Conservation (phyloP, 35 echinoderm and acorn worm genomes). For the Heliocidaris tuberculata region DNA sequence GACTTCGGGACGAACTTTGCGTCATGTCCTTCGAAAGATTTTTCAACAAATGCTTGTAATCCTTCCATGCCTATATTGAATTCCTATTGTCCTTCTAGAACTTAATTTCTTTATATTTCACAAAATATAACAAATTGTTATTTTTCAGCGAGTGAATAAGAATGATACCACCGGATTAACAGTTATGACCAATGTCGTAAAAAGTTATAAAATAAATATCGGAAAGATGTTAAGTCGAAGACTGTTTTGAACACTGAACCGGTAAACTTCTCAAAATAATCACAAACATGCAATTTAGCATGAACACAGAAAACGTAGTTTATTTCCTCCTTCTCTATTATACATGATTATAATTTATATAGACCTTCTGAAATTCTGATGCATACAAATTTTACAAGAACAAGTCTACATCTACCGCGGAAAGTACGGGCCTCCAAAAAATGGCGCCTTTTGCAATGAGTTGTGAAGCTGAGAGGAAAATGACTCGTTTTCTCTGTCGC, state of each 20-base stretch:
- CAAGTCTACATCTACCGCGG: neutral
- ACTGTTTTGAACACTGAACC: too few relatives aligned
- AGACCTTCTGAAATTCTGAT: neutral
- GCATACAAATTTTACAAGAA: neutral
- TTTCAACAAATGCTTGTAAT: constrained; percentile 84
- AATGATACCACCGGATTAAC: neutral
- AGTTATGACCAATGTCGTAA: too few relatives aligned
- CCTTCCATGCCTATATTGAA: constrained; percentile 55
- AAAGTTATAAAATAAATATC: too few relatives aligned
- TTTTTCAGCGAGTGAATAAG: neutral
- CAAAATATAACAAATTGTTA: neutral
- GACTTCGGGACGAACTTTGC: neutral
- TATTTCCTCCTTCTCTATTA: too few relatives aligned
- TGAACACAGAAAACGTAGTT: too few relatives aligned
- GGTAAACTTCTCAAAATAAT: too few relatives aligned
- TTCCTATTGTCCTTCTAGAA: neutral
- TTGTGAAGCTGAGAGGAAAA: neutral
- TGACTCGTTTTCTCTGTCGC: neutral
- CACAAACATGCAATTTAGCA: too few relatives aligned
- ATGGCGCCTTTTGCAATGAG: neutral
- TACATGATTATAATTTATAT: neutral
- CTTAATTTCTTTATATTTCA: neutral
- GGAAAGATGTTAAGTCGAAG: too few relatives aligned
- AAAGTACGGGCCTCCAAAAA: neutral
- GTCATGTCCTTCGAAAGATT: constrained; percentile 81